A percentile compares a stretch with the other conserved stretches of the same genome.
Evolutionary conservation across 2,113 vertebrate species (phyloP).

Genomic region (Dromaius novaehollandiae): DNA sequence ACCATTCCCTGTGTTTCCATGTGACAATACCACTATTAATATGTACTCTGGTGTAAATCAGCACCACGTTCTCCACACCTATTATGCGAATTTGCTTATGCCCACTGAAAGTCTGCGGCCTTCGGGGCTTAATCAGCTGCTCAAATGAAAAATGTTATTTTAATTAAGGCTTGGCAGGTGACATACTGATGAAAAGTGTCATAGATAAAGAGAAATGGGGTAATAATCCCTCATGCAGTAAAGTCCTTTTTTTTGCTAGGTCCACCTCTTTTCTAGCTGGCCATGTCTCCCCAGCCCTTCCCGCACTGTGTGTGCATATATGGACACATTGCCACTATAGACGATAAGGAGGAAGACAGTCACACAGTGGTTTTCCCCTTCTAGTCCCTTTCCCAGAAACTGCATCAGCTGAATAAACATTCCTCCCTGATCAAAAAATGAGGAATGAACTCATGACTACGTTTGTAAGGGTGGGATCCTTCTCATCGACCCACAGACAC

Average conservation of each 20-base stretch:
- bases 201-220: background rate
- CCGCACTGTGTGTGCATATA: background rate
- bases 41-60: constrained; percentile 13
- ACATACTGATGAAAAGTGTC: background rate
- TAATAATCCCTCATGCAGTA: constrained; percentile 13
- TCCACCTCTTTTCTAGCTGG: background rate
- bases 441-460: background rate
- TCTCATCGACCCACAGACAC: rapidly evolving
- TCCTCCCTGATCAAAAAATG: constrained; percentile 34
- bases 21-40: background rate
- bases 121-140: background rate
- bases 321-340: background rate
- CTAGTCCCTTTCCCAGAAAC: constrained; percentile 30
- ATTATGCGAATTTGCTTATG: background rate
- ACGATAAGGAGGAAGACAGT: constrained; percentile 9
- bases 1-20: background rate
- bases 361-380: background rate
- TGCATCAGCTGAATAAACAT: constrained; percentile 59
- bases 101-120: constrained; percentile 29
- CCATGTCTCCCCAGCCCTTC: background rate
- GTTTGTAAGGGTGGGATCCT: constrained; percentile 56
- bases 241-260: background rate
- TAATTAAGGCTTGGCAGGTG: constrained; percentile 33
- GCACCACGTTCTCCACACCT: background rate
- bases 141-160: constrained; percentile 1